Percentiles rank a stretch among this genome's conserved stretches.
These are phyloP conservation scores for Corvus cornix DNA, from an alignment of 2,113 vertebrate genomes.

Conservation along the genomic window DNA sequence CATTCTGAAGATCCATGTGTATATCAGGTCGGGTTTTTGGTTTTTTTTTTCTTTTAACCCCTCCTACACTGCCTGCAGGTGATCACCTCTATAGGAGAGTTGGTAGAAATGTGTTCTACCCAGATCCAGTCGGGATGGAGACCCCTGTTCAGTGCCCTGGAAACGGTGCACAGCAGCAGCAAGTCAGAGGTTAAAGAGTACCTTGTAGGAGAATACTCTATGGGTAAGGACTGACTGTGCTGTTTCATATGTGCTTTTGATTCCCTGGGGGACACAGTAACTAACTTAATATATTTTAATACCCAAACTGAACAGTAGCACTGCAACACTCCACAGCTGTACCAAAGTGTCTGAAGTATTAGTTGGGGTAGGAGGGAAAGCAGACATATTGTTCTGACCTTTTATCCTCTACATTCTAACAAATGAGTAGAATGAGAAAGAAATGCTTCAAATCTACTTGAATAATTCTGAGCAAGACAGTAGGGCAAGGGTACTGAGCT, in stretches of 20 bases:
- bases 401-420: neutral
- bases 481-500: neutral
- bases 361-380: neutral
- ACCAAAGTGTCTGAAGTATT: neutral
- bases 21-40: neutral
- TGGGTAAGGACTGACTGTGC: slow-evolving; percentile 77
- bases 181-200: slow-evolving; percentile 93
- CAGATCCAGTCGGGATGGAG: slow-evolving; percentile 97
- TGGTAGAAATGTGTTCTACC: slow-evolving; percentile 95
- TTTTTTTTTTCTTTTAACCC: neutral
- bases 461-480: neutral
- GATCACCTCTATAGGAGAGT: slow-evolving; percentile 92
- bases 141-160: slow-evolving; percentile 93
- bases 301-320: neutral
- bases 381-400: neutral
- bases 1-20: neutral
- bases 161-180: slow-evolving; percentile 86
- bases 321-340: neutral
- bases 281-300: neutral
- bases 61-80: slow-evolving; percentile 75
- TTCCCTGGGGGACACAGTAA: neutral
- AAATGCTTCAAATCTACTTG: neutral
- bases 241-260: neutral
- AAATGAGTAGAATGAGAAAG: neutral
- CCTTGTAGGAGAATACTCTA: slow-evolving; percentile 90